Evolutionary conservation across 2,888 invertebrate genomes (phyloP).

Genomic region (Meiosimyza platycephala): DNA sequence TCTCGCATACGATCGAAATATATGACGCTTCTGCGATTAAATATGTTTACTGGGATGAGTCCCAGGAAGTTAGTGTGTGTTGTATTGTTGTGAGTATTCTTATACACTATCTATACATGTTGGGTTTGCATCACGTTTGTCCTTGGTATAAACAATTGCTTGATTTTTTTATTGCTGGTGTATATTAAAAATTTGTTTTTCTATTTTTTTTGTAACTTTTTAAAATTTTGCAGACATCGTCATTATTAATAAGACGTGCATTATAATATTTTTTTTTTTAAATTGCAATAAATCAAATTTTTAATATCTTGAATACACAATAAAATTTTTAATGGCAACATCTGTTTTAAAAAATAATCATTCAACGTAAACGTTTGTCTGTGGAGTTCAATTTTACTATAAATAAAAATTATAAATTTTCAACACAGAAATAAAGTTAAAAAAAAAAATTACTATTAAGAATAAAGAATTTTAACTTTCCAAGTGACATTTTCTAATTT

Average conservation of each 20-base stretch:
- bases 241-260: not conserved
- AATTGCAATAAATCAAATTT: not conserved
- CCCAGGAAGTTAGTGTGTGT: not conserved
- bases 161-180: not conserved
- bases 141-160: constrained; percentile 7
- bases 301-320: not conserved
- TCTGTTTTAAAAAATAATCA: not conserved
- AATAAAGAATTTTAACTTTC: not conserved
- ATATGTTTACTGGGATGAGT: no score
- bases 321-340: not conserved
- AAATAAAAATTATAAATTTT: not conserved
- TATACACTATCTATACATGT: no score
- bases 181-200: not conserved
- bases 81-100: not conserved
- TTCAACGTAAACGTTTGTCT: not conserved
- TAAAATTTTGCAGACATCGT: not conserved
- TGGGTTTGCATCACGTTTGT: not conserved
- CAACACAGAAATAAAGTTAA: no score
- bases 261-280: not conserved
- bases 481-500: no score
- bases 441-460: no score
- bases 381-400: not conserved
- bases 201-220: not conserved
- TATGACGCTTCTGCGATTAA: no score
- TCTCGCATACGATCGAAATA: no score